A percentile compares a stretch with the other conserved stretches of the same genome.
These are phyloP conservation scores for Lordiphosa collinella DNA, from an alignment of 1,140 invertebrate genomes.

Conservation along the genomic window DNA sequence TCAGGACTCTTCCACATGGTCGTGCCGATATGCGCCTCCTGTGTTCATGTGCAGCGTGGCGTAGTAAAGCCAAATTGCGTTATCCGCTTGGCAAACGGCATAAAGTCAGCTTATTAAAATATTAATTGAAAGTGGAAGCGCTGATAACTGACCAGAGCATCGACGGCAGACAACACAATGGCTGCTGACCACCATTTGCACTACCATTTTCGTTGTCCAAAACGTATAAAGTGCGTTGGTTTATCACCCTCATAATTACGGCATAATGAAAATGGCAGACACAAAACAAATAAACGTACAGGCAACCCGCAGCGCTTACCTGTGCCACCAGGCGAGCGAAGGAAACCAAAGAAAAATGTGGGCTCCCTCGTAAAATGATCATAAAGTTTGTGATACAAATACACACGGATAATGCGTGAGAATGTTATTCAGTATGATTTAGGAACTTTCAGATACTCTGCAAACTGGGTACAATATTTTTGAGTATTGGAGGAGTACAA, in stretches of 20 bases:
- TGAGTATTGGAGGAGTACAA: too few species aligned
- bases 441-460: conserved; percentile 19
- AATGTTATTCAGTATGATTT: conserved; percentile 9
- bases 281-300: conserved; percentile 49
- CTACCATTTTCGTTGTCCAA: conserved; percentile 19
- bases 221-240: conserved; percentile 41
- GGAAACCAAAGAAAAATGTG: conserved; percentile 19
- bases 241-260: conserved; percentile 60
- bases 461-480: too few species aligned
- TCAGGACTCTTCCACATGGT: background rate
- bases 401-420: conserved; percentile 39
- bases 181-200: conserved; percentile 10
- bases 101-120: conserved; percentile 75
- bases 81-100: conserved; percentile 63
- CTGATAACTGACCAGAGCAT: conserved; percentile 44
- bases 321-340: conserved; percentile 3
- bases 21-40: conserved; percentile 9
- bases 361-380: conserved; percentile 53
- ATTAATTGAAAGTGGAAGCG: conserved; percentile 72
- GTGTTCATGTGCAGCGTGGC: conserved; percentile 38
- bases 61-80: conserved; percentile 66
- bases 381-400: conserved; percentile 49
- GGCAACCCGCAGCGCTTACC: conserved; percentile 26
- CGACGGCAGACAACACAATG: conserved; percentile 22
- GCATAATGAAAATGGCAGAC: conserved; percentile 62